Conservation (phyloP, 2,113 vertebrate genomes). For the Coptodon bakossiorum region DNA sequence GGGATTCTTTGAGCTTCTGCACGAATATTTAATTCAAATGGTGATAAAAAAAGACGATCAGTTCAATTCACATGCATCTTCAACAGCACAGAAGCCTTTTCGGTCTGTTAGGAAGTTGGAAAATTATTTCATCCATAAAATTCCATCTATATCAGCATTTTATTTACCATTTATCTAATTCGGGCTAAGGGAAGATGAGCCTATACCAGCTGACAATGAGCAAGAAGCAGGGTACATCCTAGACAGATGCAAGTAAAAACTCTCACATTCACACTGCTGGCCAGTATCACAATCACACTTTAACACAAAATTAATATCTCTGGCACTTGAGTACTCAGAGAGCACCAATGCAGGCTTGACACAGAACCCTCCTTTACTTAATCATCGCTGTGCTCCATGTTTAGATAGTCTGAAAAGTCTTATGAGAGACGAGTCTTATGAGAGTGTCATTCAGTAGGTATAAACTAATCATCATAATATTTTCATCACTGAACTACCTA, state of each 20-base stretch:
- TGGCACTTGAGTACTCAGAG: not conserved
- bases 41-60: too few relatives aligned
- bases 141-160: not conserved
- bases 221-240: not conserved
- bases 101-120: not conserved
- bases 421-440: not conserved
- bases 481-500: not conserved
- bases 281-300: not conserved
- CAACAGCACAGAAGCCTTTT: too few relatives aligned
- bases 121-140: not conserved
- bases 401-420: not conserved
- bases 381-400: accelerated
- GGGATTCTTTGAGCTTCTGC: not conserved
- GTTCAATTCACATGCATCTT: too few relatives aligned
- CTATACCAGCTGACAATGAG: not conserved
- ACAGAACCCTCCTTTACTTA: not conserved
- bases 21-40: too few relatives aligned
- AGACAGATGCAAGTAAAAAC: not conserved
- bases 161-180: not conserved
- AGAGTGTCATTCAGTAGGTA: not conserved
- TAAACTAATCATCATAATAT: not conserved
- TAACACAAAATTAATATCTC: not conserved
- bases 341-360: not conserved
- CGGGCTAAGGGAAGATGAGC: not conserved
- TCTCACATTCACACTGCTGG: not conserved